Conservation (phyloP, 1,140 invertebrate species). For the Octopus bimaculoides region DNA sequence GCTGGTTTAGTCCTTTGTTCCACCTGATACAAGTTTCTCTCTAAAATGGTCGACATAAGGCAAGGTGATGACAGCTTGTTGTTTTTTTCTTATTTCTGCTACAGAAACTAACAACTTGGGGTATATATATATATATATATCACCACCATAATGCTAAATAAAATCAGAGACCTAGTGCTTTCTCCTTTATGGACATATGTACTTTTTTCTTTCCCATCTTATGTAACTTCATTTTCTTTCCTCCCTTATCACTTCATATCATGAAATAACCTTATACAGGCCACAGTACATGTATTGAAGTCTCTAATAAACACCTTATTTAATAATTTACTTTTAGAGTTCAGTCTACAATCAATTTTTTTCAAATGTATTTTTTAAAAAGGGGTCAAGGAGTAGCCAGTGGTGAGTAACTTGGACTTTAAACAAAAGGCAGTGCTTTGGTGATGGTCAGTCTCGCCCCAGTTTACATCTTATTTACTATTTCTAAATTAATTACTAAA, state of each 20-base stretch:
- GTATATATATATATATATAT: too few relatives aligned
- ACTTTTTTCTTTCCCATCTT: background rate
- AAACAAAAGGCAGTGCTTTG: conserved; percentile 1
- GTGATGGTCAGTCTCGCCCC: background rate
- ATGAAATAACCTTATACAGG: background rate
- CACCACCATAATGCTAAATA: too few relatives aligned
- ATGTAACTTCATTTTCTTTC: background rate
- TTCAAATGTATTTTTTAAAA: too few relatives aligned
- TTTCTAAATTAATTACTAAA: too few relatives aligned
- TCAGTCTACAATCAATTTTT: background rate
- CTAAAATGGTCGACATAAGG: too few relatives aligned
- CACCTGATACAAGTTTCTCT: too few relatives aligned
- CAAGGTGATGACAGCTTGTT: too few relatives aligned
- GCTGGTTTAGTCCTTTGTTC: too few relatives aligned
- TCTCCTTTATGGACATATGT: background rate
- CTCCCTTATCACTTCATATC: conserved; percentile 4
- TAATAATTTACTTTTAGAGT: conserved; percentile 9
- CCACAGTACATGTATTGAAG: conserved; percentile 6
- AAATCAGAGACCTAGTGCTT: background rate
- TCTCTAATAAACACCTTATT: conserved; percentile 5
- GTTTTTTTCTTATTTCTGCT: too few relatives aligned
- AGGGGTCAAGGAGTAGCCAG: background rate
- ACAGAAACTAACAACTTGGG: too few relatives aligned
- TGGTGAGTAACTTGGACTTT: conserved; percentile 5
- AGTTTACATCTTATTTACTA: too few relatives aligned